These are phyloP conservation scores for Hemibagrus guttatus DNA, from an alignment of 2,797 vertebrate species.

Conservation along the genomic window DNA sequence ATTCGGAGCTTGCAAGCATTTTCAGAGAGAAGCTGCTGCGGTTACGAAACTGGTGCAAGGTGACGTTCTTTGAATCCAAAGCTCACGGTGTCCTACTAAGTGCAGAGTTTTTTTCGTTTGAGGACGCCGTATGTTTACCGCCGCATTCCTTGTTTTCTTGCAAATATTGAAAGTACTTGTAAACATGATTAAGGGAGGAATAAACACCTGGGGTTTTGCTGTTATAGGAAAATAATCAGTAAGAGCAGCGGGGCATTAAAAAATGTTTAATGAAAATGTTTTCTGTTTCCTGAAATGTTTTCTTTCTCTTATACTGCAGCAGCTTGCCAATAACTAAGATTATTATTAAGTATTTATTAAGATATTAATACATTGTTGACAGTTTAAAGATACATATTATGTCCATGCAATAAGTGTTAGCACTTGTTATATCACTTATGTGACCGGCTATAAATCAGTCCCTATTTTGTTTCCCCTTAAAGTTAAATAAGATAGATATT, in stretches of 20 bases:
- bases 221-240: conserved; percentile 6
- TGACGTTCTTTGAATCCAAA: conserved; percentile 30
- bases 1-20: conserved; percentile 50
- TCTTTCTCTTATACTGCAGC: not conserved
- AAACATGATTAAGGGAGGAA: not conserved
- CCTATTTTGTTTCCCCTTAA: too few species aligned
- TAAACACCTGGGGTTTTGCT: conserved; percentile 3
- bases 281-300: not conserved
- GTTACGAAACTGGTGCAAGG: conserved; percentile 45
- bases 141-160: conserved; percentile 13
- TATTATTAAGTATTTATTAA: not conserved
- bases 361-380: not conserved
- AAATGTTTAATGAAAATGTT: too few species aligned
- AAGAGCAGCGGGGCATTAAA: not conserved
- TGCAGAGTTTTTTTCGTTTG: conserved; percentile 8
- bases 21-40: conserved; percentile 50
- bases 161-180: conserved; percentile 9
- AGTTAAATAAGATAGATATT: too few species aligned
- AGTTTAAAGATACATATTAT: not conserved
- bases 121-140: not conserved
- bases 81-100: conserved; percentile 35
- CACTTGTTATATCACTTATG: not conserved
- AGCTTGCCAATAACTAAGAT: not conserved
- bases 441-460: not conserved
- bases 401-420: not conserved